Evolutionary conservation across 2,797 vertebrate genomes (phyloP).

Genomic region (Tiaroga cobitis): DNA sequence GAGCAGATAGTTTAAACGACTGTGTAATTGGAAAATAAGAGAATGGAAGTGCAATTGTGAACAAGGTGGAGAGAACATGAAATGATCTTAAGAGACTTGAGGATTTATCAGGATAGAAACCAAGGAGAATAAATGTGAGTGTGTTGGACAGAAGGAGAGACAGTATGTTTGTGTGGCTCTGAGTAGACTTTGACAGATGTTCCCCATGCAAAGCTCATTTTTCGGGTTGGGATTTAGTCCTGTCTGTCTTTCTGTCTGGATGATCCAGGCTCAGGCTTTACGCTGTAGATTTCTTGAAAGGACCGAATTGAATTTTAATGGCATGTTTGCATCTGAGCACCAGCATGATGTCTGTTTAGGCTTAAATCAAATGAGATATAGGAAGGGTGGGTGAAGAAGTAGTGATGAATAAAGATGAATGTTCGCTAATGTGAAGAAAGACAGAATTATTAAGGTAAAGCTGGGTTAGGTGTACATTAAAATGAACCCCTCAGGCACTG

Average conservation of each 20-base stretch:
- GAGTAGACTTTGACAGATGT: conserved; percentile 65
- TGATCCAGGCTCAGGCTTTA: conserved; percentile 58
- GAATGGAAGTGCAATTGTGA: conserved; percentile 7
- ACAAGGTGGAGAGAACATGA: background rate
- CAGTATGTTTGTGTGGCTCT: conserved; percentile 31
- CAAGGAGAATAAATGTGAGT: conserved; percentile 22
- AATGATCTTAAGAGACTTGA: background rate
- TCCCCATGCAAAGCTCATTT: conserved; percentile 69
- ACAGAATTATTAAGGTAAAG: conserved; percentile 32
- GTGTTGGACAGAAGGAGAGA: conserved; percentile 22
- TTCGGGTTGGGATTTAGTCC: conserved; percentile 49
- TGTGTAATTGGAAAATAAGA: conserved; percentile 13
- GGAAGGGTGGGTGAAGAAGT: background rate
- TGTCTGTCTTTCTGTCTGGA: conserved; percentile 52
- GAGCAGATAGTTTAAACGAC: conserved; percentile 1
- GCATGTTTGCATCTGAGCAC: conserved; percentile 22
- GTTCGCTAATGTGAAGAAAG: conserved; percentile 11
- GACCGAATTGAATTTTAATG: conserved; percentile 44
- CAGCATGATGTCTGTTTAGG: conserved; percentile 40
- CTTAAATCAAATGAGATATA: conserved; percentile 21
- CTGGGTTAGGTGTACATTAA: conserved; percentile 18
- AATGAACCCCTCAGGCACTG: conserved; percentile 20
- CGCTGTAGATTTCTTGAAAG: conserved; percentile 47
- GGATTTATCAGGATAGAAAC: background rate
- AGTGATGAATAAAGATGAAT: conserved; percentile 37